Evolutionary conservation across 2,113 vertebrate genomes (phyloP), one percentile per base, ranked within the genome.

Genomic region (Egretta garzetta): DNA sequence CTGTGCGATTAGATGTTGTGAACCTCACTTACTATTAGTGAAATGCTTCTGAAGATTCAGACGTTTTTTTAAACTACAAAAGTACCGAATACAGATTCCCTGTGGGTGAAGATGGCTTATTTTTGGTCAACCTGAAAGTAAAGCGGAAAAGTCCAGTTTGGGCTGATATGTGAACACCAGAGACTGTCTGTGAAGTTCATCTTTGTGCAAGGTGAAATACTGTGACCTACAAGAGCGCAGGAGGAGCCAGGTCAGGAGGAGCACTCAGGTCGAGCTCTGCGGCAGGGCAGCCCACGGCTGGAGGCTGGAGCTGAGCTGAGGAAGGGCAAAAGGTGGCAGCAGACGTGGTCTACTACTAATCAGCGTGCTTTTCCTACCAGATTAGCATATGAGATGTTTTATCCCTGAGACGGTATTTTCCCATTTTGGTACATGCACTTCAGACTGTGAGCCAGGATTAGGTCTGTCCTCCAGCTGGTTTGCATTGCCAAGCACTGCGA

Each of bases 231-330:
- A 45, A 53, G 30, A 72, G 66, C 21, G n/a, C 18, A n/a, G 43
- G 52, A n/a, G 33, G 52, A 97, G 55, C 53, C 53, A 33, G 43
- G 43, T 55, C 52, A 59, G 62, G 33, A 71, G 52, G 47, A 74
- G 33, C 43, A 14, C 47, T 33, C 43, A 5, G 0, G 4, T 5
- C 1, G 2, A 41, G 28, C 35, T 12, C 28, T 14, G 26, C 0
- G 0, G 27, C 68, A 43, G 22, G 30, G 45, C 43, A 81, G n/a
- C 64, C 41, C 4, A 3, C 4, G 50, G 43, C 39, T 53, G 58
- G 27, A 41, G 47, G 27, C 50, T 84, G 81, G 72, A 53, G 63
- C 63, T 37, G 30, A 14, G 16, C 3, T 60, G 58, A 73, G 68
- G 81, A 87, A 76, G 59, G 49, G 39, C 67, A 64, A 76, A 63